These are phyloP conservation scores for Nibea albiflora DNA, from an alignment of 2,113 vertebrate genomes.

Conservation along the genomic window DNA sequence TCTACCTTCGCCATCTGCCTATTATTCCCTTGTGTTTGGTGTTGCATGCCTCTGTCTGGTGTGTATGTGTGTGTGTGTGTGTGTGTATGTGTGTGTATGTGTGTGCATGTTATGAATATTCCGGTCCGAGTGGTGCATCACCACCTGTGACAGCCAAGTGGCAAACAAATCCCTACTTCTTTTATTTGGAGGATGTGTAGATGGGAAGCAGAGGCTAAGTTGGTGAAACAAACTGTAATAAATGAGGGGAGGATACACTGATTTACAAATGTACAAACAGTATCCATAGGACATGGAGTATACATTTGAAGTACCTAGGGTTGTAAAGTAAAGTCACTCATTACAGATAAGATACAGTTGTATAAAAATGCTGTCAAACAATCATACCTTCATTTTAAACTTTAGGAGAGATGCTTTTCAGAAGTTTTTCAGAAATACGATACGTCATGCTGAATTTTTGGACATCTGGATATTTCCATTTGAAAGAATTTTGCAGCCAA, in stretches of 20 bases:
- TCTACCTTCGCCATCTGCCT: constrained; percentile 2
- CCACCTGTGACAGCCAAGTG: constrained; percentile 5
- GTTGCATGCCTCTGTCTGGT: not conserved
- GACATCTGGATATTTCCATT: not conserved
- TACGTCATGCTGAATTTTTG: not conserved
- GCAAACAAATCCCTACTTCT: constrained; percentile 14
- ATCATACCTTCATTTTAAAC: not conserved
- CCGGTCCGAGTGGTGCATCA: not conserved
- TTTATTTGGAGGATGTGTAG: not conserved
- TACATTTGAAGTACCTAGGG: not conserved
- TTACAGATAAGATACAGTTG: not conserved
- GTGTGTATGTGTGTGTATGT: not conserved
- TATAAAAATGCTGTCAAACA: not conserved
- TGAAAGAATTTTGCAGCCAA: too few species aligned
- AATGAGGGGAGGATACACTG: not conserved
- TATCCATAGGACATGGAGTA: not conserved
- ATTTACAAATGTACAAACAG: not conserved
- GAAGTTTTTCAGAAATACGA: not conserved
- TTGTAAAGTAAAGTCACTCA: not conserved
- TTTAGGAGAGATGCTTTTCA: not conserved
- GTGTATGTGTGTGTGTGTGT: constrained; percentile 2
- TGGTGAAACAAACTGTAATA: not conserved
- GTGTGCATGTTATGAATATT: not conserved
- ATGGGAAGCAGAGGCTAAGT: not conserved
- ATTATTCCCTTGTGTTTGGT: not conserved